These are phyloP conservation scores for Eptatretus atami DNA, from an alignment of 2,797 vertebrate genomes.

Conservation along the genomic window DNA sequence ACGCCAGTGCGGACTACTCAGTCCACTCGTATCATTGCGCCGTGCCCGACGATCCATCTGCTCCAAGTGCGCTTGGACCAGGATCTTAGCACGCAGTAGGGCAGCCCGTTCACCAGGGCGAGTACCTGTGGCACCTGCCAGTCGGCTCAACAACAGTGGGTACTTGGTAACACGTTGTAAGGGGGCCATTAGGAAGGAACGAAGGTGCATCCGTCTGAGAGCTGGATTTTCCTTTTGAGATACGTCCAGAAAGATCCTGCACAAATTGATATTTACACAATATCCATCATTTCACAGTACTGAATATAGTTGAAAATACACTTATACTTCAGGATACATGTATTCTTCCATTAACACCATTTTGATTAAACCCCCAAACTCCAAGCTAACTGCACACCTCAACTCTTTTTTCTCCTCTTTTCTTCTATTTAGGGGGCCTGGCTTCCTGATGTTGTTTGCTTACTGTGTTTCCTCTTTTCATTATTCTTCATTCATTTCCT, in stretches of 20 bases:
- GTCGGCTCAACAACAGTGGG: conserved; percentile 42
- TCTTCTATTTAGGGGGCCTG: too few species aligned
- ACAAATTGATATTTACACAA: not conserved
- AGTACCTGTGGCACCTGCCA: conserved; percentile 31
- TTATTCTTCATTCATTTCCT: too few species aligned
- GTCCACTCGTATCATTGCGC: conserved; percentile 10
- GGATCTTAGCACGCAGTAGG: conserved; percentile 50
- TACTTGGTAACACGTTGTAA: conserved; percentile 63
- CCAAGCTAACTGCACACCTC: too few species aligned
- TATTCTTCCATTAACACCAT: too few species aligned
- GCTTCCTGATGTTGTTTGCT: too few species aligned
- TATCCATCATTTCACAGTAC: too few species aligned
- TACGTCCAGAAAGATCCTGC: conserved; percentile 57
- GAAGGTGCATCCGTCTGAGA: conserved; percentile 49
- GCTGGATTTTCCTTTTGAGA: conserved; percentile 73
- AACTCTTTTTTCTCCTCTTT: too few species aligned
- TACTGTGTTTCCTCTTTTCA: too few species aligned
- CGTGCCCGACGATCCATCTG: conserved; percentile 82
- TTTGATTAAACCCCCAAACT: too few species aligned
- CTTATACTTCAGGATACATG: too few species aligned
- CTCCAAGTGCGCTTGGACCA: conserved; percentile 56
- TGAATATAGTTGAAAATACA: too few species aligned
- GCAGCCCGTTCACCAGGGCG: conserved; percentile 9
- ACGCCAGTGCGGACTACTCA: conserved; percentile 47
- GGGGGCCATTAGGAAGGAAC: conserved; percentile 64